Conservation (phyloP, 2,797 vertebrate genomes). For the Lophura swinhoii region DNA sequence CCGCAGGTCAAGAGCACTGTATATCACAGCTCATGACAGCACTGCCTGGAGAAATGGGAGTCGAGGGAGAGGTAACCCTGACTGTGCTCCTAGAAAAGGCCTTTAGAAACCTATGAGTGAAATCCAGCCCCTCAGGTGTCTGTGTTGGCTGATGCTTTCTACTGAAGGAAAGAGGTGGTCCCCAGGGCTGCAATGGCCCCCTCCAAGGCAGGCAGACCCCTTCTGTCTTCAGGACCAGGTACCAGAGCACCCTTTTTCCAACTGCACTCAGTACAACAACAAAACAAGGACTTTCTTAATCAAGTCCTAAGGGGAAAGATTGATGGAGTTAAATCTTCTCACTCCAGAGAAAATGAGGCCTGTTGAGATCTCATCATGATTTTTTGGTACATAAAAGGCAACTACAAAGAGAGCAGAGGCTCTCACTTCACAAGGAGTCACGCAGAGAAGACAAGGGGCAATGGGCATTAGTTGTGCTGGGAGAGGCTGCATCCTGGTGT, state of each 20-base stretch:
- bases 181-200: fast-evolving
- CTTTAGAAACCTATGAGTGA: background rate
- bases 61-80: background rate
- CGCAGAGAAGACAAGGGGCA: background rate
- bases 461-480: background rate
- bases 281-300: background rate
- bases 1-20: background rate
- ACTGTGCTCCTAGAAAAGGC: background rate
- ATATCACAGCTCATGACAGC: background rate
- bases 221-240: background rate
- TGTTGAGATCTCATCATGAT: background rate
- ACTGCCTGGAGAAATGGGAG: background rate
- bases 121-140: background rate
- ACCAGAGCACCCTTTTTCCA: background rate
- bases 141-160: background rate
- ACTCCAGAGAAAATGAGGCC: background rate
- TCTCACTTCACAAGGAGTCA: background rate
- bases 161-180: background rate
- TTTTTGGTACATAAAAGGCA: background rate
- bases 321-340: too few species aligned
- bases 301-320: background rate
- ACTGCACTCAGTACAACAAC: background rate
- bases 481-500: background rate
- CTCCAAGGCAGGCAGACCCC: background rate
- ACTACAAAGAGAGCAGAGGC: background rate